Conservation (phyloP, 2,113 vertebrate genomes). For the Brevimyrus niger region DNA sequence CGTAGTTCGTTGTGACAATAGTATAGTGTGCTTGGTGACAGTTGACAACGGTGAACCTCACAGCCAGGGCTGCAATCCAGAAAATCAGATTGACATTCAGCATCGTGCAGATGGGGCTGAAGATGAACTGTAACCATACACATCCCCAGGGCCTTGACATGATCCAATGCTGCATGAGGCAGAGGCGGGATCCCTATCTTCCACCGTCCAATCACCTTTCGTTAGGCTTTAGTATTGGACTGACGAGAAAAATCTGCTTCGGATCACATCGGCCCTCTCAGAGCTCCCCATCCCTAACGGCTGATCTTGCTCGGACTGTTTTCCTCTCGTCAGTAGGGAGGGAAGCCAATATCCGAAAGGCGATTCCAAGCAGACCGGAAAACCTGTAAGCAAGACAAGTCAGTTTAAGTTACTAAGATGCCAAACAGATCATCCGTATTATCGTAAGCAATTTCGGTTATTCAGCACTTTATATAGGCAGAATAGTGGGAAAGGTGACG, state of each 20-base stretch:
- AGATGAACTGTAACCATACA: conserved; percentile 58
- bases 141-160: conserved; percentile 64
- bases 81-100: conserved; percentile 57
- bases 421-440: not conserved
- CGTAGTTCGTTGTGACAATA: conserved; percentile 68
- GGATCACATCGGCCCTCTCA: conserved; percentile 23
- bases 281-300: conserved; percentile 41
- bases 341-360: not conserved
- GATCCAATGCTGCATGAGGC: conserved; percentile 53
- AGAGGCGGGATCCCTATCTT: conserved; percentile 19
- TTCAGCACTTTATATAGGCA: not conserved
- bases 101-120: conserved; percentile 56
- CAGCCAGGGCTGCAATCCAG: conserved; percentile 58
- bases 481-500: not conserved
- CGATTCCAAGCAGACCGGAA: conserved; percentile 28
- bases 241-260: conserved; percentile 33
- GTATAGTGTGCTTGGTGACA: conserved; percentile 64
- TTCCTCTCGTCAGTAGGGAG: not conserved
- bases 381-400: conserved; percentile 40
- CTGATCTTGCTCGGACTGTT: conserved; percentile 17
- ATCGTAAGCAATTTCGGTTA: not conserved
- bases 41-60: conserved; percentile 50
- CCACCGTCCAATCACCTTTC: conserved; percentile 23
- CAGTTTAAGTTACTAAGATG: conserved; percentile 9
- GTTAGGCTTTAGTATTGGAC: not conserved